These are phyloP conservation scores for Sinocyclocheilus grahami DNA, from an alignment of 2,113 vertebrate species.

Conservation along the genomic window DNA sequence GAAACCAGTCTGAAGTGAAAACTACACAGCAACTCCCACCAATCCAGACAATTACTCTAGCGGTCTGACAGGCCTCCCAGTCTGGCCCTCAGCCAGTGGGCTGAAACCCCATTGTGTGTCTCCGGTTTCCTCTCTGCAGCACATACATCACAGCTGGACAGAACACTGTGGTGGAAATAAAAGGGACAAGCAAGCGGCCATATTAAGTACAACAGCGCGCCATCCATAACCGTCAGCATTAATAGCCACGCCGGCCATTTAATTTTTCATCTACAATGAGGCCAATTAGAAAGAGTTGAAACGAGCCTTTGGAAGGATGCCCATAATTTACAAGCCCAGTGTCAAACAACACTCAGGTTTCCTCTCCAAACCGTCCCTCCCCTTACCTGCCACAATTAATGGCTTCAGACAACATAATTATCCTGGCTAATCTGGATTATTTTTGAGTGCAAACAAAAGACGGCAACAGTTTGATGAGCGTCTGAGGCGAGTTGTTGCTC, in stretches of 20 bases:
- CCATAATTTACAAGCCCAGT: constrained; percentile 67
- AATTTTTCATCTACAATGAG: constrained; percentile 81
- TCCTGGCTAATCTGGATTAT: constrained; percentile 74
- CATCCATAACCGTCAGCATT: constrained; percentile 79
- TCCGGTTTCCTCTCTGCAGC: constrained; percentile 56
- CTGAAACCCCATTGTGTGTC: constrained; percentile 70
- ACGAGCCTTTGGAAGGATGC: constrained; percentile 71
- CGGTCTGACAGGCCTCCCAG: constrained; percentile 44
- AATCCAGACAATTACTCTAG: constrained; percentile 47
- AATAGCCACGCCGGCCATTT: constrained; percentile 73
- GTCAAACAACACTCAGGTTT: constrained; percentile 69
- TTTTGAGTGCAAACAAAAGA: constrained; percentile 64
- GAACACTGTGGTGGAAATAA: constrained; percentile 72
- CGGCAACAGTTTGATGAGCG: constrained; percentile 71
- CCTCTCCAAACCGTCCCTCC: constrained; percentile 51
- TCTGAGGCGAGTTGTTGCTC: constrained; percentile 63
- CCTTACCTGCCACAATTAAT: constrained; percentile 73
- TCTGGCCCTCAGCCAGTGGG: constrained; percentile 71
- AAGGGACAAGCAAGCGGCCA: constrained; percentile 73
- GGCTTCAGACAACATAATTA: constrained; percentile 75
- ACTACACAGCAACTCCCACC: constrained; percentile 30
- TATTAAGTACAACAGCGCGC: constrained; percentile 75
- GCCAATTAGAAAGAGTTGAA: constrained; percentile 75
- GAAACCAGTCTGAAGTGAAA: constrained; percentile 10
- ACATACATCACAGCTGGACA: constrained; percentile 75